Percentiles rank a stretch among this genome's conserved stretches.
Evolutionary conservation across 1,140 invertebrate species (phyloP).

Genomic region (Magallana angulata): DNA sequence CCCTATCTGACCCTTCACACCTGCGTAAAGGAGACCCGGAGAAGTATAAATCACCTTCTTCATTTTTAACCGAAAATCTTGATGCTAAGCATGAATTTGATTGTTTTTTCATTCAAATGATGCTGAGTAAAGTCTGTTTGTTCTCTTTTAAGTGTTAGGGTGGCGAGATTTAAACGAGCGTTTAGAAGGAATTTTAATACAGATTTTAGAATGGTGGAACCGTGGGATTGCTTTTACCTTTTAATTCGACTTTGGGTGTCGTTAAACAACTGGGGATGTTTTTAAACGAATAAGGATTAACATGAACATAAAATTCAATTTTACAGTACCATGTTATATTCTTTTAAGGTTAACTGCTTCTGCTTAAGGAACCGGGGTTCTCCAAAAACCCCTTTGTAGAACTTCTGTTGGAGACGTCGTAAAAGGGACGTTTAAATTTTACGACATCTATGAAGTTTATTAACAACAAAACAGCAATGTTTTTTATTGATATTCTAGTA

Average conservation of each 20-base stretch:
- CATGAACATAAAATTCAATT: slow-evolving; percentile 31
- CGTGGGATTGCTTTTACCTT: slow-evolving; percentile 20
- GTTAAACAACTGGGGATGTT: slow-evolving; percentile 4
- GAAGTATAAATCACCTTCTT: slow-evolving; percentile 9
- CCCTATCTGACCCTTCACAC: slow-evolving; percentile 2
- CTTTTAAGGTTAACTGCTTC: slow-evolving; percentile 24
- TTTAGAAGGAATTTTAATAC: slow-evolving; percentile 32
- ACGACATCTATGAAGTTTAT: slow-evolving; percentile 8
- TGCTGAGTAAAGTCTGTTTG: slow-evolving; percentile 24
- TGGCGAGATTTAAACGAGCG: slow-evolving; percentile 33
- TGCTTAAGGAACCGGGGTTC: background rate
- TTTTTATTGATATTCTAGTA: slow-evolving; percentile 10
- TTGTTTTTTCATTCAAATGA: slow-evolving; percentile 38
- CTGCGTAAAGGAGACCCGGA: background rate
- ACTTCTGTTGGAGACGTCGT: slow-evolving; percentile 28
- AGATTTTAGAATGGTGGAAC: slow-evolving; percentile 8
- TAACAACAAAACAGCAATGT: slow-evolving; percentile 14
- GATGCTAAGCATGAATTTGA: slow-evolving; percentile 33
- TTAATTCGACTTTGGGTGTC: slow-evolving; percentile 21
- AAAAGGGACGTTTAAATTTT: slow-evolving; percentile 18
- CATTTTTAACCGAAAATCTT: slow-evolving; percentile 32
- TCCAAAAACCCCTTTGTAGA: background rate
- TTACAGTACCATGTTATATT: slow-evolving; percentile 14
- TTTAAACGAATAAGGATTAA: slow-evolving; percentile 31
- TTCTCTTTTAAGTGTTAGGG: slow-evolving; percentile 31